Conservation (phyloP, 37 sponge, comb jelly and placozoan genomes). For the Theonella swinhoei region DNA sequence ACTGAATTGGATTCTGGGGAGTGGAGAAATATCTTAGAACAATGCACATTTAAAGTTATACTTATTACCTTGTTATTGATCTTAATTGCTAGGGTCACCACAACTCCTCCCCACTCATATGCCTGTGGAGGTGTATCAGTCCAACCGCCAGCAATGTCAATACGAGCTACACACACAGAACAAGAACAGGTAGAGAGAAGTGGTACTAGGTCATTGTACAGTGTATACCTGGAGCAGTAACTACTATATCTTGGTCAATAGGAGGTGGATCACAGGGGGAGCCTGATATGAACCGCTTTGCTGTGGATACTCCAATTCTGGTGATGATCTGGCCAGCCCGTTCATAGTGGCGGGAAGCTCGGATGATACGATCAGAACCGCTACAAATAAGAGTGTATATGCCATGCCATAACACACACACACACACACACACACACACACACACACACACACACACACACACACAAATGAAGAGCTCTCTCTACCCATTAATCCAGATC, state of each 20-base stretch:
- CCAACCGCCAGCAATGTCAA: constrained; percentile 86
- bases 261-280: constrained; percentile 25
- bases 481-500: constrained; percentile 62
- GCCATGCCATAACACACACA: too few species aligned
- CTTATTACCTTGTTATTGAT: constrained; percentile 54
- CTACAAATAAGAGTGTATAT: constrained; percentile 12
- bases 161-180: constrained; percentile 41
- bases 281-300: constrained; percentile 56
- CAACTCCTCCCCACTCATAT: constrained; percentile 84
- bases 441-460: neutral
- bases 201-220: neutral
- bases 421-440: too few species aligned
- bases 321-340: constrained; percentile 85
- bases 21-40: too few species aligned
- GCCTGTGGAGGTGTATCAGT: constrained; percentile 86
- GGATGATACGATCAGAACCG: constrained; percentile 71
- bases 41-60: neutral
- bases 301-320: constrained; percentile 64
- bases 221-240: constrained; percentile 55
- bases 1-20: neutral
- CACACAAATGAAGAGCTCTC: too few species aligned
- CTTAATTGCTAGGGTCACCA: constrained; percentile 67
- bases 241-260: constrained; percentile 52
- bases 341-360: constrained; percentile 90
- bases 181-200: neutral